These are phyloP conservation scores for Luehdorfia chinensis DNA, from an alignment of 1,140 invertebrate species.

Conservation along the genomic window DNA sequence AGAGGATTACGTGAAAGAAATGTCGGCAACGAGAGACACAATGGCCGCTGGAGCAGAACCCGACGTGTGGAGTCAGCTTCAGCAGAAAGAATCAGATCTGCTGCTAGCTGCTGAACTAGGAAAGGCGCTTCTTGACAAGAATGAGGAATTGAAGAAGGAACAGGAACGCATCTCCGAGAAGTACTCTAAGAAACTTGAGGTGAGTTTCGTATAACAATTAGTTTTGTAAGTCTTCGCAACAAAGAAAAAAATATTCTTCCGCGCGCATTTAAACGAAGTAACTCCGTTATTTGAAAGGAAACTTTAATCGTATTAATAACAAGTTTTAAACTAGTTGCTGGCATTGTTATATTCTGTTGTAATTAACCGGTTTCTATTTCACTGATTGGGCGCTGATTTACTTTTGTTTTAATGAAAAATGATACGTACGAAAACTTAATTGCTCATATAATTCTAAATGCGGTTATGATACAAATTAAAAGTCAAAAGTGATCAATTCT, in stretches of 20 bases:
- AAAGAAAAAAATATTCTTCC: background rate
- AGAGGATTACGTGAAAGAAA: conserved; percentile 79
- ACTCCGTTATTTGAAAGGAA: background rate
- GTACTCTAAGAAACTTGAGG: conserved; percentile 95
- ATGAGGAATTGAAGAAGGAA: conserved; percentile 92
- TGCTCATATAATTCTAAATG: background rate
- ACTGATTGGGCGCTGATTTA: background rate
- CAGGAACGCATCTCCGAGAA: conserved; percentile 92
- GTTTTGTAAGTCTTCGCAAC: conserved; percentile 10
- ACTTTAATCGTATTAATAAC: background rate
- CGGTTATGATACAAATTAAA: background rate
- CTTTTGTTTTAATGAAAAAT: no score
- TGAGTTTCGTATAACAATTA: conserved; percentile 77
- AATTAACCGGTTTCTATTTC: conserved; percentile 1
- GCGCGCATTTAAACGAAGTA: background rate
- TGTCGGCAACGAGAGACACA: conserved; percentile 66
- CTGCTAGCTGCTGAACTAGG: conserved; percentile 95
- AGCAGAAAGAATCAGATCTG: conserved; percentile 95
- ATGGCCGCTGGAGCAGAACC: conserved; percentile 73
- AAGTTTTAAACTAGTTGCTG: background rate
- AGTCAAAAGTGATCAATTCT: background rate
- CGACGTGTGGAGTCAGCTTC: conserved; percentile 89
- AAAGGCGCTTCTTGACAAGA: conserved; percentile 95
- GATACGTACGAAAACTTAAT: background rate
- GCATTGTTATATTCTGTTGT: background rate